These are phyloP conservation scores for Noturus placidus DNA, from an alignment of 2,113 vertebrate species.

Conservation along the genomic window DNA sequence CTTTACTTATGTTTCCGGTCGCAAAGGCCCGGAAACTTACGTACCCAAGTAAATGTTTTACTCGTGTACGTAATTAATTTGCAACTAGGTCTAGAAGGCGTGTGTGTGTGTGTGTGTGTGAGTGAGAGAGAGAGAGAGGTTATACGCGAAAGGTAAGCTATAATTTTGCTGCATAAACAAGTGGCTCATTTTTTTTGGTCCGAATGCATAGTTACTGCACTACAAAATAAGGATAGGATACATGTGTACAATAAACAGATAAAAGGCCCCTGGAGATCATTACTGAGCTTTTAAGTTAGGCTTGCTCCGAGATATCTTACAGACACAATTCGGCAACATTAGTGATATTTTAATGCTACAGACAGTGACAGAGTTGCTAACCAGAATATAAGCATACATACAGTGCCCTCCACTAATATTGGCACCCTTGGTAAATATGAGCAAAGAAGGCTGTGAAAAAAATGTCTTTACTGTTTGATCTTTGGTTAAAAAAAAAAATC, in stretches of 20 bases:
- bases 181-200: not conserved
- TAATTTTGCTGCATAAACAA: conserved; percentile 8
- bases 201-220: not conserved
- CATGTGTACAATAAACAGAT: not conserved
- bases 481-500: no score
- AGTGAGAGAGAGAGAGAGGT: no score
- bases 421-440: no score
- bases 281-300: not conserved
- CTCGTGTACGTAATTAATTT: not conserved
- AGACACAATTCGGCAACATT: not conserved
- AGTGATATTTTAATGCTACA: not conserved
- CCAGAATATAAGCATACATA: no score
- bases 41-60: not conserved
- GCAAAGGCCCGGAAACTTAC: not conserved
- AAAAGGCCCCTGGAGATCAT: not conserved
- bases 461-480: no score
- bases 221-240: not conserved
- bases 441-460: no score
- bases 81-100: not conserved
- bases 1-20: conserved; percentile 1
- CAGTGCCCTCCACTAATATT: no score
- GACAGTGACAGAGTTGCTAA: no score
- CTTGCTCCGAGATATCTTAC: not conserved
- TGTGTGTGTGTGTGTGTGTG: not conserved
- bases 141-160: not conserved